These are phyloP conservation scores for Pantherophis alleghaniensis DNA, from an alignment of 2,797 vertebrate genomes.

Conservation along the genomic window DNA sequence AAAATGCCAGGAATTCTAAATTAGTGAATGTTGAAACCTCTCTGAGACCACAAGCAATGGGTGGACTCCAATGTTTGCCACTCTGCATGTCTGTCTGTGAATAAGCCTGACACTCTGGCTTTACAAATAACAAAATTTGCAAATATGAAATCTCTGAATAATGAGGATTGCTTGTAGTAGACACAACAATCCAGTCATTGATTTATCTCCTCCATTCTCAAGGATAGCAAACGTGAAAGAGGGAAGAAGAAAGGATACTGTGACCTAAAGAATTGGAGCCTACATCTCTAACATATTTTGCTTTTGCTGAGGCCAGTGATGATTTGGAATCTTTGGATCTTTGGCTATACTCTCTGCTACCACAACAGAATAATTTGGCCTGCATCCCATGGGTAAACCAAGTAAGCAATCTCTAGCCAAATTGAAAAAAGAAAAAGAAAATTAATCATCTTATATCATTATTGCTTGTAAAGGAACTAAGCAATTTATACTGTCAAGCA, in stretches of 20 bases:
- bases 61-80: background rate
- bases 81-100: background rate
- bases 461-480: constrained; percentile 49
- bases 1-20: background rate
- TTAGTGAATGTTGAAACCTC: background rate
- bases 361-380: background rate
- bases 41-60: background rate
- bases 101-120: background rate
- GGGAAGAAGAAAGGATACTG: background rate
- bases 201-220: background rate
- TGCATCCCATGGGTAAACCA: background rate
- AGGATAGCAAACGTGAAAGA: background rate
- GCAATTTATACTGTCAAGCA: constrained; percentile 42
- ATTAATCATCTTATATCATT: constrained; percentile 36
- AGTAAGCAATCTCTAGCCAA: constrained; percentile 26
- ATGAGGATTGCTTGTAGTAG: background rate
- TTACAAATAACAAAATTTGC: background rate
- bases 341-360: background rate
- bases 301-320: background rate
- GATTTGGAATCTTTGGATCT: background rate
- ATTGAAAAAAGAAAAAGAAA: constrained; percentile 39
- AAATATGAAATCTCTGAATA: background rate
- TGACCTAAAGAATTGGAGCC: background rate
- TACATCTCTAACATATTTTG: background rate
- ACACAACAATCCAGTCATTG: background rate